Conservation (phyloP, 2,797 vertebrate genomes). For the Diglossa cyanea region DNA sequence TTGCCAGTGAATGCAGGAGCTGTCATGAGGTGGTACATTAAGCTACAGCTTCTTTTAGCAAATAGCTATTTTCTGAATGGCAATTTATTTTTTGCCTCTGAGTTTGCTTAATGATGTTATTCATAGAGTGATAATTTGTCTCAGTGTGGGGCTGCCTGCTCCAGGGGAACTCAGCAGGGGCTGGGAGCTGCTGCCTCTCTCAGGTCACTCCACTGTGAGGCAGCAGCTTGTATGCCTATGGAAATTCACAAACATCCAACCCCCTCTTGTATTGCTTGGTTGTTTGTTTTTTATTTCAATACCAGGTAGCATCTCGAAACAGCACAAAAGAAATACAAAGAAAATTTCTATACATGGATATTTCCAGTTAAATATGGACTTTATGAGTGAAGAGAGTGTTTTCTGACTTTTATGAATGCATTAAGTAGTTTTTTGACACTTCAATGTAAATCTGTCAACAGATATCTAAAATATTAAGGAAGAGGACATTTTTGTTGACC, state of each 20-base stretch:
- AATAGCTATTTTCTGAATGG: constrained; percentile 10
- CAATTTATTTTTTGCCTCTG: constrained; percentile 32
- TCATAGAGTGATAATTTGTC: constrained; percentile 46
- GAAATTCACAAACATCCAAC: neutral
- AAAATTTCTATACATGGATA: neutral
- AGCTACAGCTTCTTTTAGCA: neutral
- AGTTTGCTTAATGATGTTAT: constrained; percentile 48
- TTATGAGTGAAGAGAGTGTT: neutral
- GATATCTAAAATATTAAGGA: neutral
- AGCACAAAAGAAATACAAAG: neutral
- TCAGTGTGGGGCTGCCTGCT: neutral
- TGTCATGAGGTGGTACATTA: neutral
- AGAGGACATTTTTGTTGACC: neutral
- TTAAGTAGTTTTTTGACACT: neutral
- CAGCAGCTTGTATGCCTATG: constrained; percentile 17
- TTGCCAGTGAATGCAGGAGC: neutral
- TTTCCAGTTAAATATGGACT: neutral
- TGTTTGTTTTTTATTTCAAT: neutral
- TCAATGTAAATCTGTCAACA: neutral
- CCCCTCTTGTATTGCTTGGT: neutral
- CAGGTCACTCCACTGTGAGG: neutral
- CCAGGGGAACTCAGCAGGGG: neutral
- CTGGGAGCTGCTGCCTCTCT: constrained; percentile 8
- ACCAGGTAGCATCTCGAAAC: neutral
- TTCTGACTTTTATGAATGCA: neutral